These are phyloP conservation scores for Sprattus sprattus DNA, from an alignment of 2,113 vertebrate genomes.

Conservation along the genomic window DNA sequence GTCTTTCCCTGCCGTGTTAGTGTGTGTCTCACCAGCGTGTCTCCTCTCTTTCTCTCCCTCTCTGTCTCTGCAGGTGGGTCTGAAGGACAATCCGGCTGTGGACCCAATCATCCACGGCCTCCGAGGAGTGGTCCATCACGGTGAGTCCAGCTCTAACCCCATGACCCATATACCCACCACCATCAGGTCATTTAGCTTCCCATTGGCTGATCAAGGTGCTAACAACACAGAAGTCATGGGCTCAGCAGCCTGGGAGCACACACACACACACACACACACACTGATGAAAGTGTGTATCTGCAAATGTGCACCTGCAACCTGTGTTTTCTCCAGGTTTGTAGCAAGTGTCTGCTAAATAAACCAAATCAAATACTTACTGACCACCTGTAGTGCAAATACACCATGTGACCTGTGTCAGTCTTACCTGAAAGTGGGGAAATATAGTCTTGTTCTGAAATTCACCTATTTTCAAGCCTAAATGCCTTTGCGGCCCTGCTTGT, in stretches of 20 bases:
- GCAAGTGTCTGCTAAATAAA: background rate
- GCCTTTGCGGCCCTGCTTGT: background rate
- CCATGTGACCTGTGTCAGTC: background rate
- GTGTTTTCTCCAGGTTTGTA: too few species aligned
- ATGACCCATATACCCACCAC: background rate
- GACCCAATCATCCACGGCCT: conserved; percentile 94
- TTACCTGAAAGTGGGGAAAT: background rate
- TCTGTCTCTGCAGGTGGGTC: conserved; percentile 75
- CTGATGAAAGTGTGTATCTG: too few species aligned
- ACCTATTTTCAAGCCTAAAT: background rate
- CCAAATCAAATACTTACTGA: background rate
- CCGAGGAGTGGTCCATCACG: conserved; percentile 95
- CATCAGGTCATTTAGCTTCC: background rate
- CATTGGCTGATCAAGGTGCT: too few species aligned
- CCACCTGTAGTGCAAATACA: background rate
- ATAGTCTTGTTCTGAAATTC: background rate
- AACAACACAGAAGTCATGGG: too few species aligned
- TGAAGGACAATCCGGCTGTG: conserved; percentile 89
- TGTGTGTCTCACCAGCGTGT: too few species aligned
- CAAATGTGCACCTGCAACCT: too few species aligned
- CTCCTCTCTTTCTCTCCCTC: background rate
- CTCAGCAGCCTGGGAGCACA: too few species aligned
- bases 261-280: too few species aligned
- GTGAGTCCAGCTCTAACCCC: conserved; percentile 71
- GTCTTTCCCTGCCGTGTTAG: too few species aligned